A percentile compares a stretch with the other conserved stretches of the same genome.
Evolutionary conservation across 2,888 invertebrate genomes (phyloP).

Genomic region (Lasioglossum leucozonium): DNA sequence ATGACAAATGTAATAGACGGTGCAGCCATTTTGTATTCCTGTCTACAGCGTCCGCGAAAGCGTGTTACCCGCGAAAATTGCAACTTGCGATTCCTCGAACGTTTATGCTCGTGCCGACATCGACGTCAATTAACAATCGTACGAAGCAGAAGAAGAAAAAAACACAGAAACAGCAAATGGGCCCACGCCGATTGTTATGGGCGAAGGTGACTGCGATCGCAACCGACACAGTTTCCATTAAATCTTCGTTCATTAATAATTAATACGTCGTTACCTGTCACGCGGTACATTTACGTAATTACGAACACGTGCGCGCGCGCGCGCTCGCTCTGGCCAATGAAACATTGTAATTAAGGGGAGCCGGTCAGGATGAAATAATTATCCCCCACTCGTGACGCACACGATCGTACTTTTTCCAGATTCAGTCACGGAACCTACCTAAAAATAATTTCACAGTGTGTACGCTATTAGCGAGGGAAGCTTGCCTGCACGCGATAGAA

Average conservation of each 20-base stretch:
- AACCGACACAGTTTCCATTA: slow-evolving; percentile 57
- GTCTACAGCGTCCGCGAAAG: not conserved
- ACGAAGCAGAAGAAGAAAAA: not conserved
- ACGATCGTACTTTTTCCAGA: not conserved
- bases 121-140: not conserved
- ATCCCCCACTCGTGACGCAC: not conserved
- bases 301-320: not conserved
- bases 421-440: slow-evolving; percentile 7
- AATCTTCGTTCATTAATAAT: slow-evolving; percentile 51
- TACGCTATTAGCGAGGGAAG: not conserved
- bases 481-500: slow-evolving; percentile 12
- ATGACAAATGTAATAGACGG: not conserved
- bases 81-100: not conserved
- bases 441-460: slow-evolving; percentile 26
- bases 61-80: not conserved
- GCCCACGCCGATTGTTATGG: not conserved
- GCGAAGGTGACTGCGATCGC: slow-evolving; percentile 17
- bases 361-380: slow-evolving; percentile 20
- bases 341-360: slow-evolving; percentile 24
- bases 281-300: slow-evolving; percentile 48
- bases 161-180: not conserved
- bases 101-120: not conserved
- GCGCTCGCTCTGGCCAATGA: slow-evolving; percentile 36
- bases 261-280: slow-evolving; percentile 37
- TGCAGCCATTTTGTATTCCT: not conserved